These are phyloP conservation scores for Hippoglossus stenolepis DNA, from an alignment of 2,113 vertebrate genomes.

Conservation along the genomic window DNA sequence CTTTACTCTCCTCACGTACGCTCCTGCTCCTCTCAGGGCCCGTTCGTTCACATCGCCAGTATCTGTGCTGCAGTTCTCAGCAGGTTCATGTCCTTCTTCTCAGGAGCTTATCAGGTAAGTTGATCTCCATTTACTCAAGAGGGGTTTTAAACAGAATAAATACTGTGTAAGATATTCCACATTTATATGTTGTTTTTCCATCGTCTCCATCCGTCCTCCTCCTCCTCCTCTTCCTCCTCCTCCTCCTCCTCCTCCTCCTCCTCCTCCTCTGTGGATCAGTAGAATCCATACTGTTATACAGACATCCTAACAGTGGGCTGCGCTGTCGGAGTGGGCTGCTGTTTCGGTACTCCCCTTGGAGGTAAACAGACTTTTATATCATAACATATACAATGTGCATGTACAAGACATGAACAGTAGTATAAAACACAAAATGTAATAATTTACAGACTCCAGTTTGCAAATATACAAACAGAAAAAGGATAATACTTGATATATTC, in stretches of 20 bases:
- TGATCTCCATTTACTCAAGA: conserved; percentile 13
- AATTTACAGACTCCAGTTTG: too few relatives aligned
- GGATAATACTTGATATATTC: too few relatives aligned
- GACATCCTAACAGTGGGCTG: conserved; percentile 98
- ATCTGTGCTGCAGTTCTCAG: conserved; percentile 95
- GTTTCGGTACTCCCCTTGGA: conserved; percentile 97
- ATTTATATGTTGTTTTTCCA: background rate
- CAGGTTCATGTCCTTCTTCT: conserved; percentile 93
- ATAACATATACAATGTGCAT: too few relatives aligned
- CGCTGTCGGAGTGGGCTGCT: conserved; percentile 96
- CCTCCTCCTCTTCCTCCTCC: conserved; percentile 4
- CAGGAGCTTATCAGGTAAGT: conserved; percentile 92
- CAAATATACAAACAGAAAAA: too few relatives aligned
- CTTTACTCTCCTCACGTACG: background rate
- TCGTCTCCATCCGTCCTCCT: conserved; percentile 28
- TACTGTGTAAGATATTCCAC: background rate
- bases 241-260: too few relatives aligned
- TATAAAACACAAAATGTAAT: too few relatives aligned
- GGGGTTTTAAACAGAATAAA: too few relatives aligned
- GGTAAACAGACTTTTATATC: conserved; percentile 77
- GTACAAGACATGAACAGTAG: too few relatives aligned
- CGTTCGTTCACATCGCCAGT: conserved; percentile 97
- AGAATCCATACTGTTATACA: conserved; percentile 96
- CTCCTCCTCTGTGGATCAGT: conserved; percentile 82
- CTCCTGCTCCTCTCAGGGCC: conserved; percentile 82